Conservation (phyloP, 2,888 invertebrate genomes). For the Cryptocephalus moraei region DNA sequence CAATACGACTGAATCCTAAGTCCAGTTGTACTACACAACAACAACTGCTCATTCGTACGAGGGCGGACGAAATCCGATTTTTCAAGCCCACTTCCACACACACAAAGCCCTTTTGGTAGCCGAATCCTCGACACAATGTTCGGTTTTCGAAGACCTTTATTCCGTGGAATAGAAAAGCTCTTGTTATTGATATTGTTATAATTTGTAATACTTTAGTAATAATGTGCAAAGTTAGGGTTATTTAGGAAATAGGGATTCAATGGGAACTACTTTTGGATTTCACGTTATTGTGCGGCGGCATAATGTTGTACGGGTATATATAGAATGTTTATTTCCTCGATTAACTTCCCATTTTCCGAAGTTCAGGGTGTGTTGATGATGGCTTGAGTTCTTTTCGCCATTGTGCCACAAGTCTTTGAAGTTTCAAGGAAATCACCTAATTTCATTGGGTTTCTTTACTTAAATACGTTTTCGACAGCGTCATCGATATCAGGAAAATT, state of each 20-base stretch:
- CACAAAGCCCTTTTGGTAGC: constrained; percentile 27
- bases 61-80: constrained; percentile 39
- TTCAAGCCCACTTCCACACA: constrained; percentile 40
- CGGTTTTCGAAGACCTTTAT: constrained; percentile 28
- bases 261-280: neutral
- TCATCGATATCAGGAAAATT: too few relatives aligned
- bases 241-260: constrained; percentile 2
- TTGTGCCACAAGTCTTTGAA: too few relatives aligned
- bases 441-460: too few relatives aligned
- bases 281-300: neutral
- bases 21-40: neutral
- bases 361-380: too few relatives aligned
- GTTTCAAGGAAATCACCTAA: too few relatives aligned
- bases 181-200: constrained; percentile 31
- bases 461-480: too few relatives aligned
- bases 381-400: too few relatives aligned
- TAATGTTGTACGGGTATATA: too few relatives aligned
- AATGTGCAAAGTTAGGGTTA: constrained; percentile 17
- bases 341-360: too few relatives aligned
- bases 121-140: constrained; percentile 26
- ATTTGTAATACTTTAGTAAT: constrained; percentile 22
- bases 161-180: constrained; percentile 18
- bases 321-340: too few relatives aligned
- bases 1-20: constrained; percentile 6
- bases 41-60: constrained; percentile 28